Evolutionary conservation across 2,888 invertebrate genomes (phyloP).

Genomic region (Aspidapion aeneum): DNA sequence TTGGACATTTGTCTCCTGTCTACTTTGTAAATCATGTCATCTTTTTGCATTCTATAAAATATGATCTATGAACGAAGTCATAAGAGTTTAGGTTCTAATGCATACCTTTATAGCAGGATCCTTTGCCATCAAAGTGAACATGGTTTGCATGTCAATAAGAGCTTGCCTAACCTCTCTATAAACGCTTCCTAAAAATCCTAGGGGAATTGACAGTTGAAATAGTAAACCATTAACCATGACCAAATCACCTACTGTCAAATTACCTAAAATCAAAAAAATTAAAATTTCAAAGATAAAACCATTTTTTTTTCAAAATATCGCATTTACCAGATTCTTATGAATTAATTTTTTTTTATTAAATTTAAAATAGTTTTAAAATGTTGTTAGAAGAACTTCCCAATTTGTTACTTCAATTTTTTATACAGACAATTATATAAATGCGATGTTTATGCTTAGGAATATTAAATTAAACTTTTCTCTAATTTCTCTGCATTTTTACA

Average conservation of each 20-base stretch:
- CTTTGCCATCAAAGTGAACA: slow-evolving; percentile 95
- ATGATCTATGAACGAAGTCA: too few relatives aligned
- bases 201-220: slow-evolving; percentile 94
- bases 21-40: too few relatives aligned
- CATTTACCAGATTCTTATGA: slow-evolving; percentile 9
- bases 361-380: not conserved
- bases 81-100: too few relatives aligned
- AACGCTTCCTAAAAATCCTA: slow-evolving; percentile 97
- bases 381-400: too few relatives aligned
- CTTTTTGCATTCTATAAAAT: too few relatives aligned
- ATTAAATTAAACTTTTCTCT: too few relatives aligned
- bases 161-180: slow-evolving; percentile 97
- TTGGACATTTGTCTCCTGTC: too few relatives aligned
- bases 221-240: slow-evolving; percentile 98
- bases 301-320: slow-evolving; percentile 4
- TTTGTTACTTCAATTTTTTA: too few relatives aligned
- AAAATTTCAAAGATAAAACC: slow-evolving; percentile 4
- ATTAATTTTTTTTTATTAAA: not conserved
- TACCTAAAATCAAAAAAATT: slow-evolving; percentile 56
- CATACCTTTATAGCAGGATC: slow-evolving; percentile 75
- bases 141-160: slow-evolving; percentile 96
- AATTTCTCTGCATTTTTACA: too few relatives aligned
- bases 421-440: too few relatives aligned
- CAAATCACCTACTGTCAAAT: slow-evolving; percentile 95
- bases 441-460: too few relatives aligned